Base-by-base conservation (phyloP, 2,113 vertebrate species). In the Mobula birostris region DNA sequence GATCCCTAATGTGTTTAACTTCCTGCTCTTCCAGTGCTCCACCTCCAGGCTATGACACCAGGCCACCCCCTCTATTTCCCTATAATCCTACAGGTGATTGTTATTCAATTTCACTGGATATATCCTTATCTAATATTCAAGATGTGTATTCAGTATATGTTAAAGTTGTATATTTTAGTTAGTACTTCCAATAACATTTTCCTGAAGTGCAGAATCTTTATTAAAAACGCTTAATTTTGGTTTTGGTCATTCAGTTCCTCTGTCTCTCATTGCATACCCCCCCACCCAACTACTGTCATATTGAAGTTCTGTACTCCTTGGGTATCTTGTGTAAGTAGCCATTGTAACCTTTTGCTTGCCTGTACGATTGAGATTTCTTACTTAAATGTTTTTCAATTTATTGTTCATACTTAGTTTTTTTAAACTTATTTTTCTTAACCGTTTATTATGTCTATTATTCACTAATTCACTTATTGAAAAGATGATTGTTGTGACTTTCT, bases 31-130 rank as follows among this genome's bases (percentile, higher is more conserved):
- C 82, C 95, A 95, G 95, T 95, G 97, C 96, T 77, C 96, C 97
- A 94, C 95, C 95, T 82, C 94, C 95, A 80, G 95, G 96, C 95
- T 97, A 96, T 95, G 96, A 94, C 40, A 97, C 96, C 95, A 95
- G 97, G 94, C 96, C 96, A 78, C 96, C 95, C 12, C 96, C 96
- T 95, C 96, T 96, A 0, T 96, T 96, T 19, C 96, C 96, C 94
- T 97, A 97, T 95, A 97, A 95, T 94, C 96, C 96, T 0, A 95
- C 95, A 95, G 96, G 96, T 97, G 95, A 96, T 96, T 82, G 0
- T 48, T 48, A 61, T 40, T 63, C n/a, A 7, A 70, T 63, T 85
- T 66, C 68, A 21, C 24, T 56, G n/a, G 29, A 94, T 72, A 58
- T 90, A 24, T 40, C 4, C 24, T 4, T 40, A 27, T 72, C 21